Conservation (phyloP, 2,797 vertebrate genomes). For the Pseudopleuronectes americanus region DNA sequence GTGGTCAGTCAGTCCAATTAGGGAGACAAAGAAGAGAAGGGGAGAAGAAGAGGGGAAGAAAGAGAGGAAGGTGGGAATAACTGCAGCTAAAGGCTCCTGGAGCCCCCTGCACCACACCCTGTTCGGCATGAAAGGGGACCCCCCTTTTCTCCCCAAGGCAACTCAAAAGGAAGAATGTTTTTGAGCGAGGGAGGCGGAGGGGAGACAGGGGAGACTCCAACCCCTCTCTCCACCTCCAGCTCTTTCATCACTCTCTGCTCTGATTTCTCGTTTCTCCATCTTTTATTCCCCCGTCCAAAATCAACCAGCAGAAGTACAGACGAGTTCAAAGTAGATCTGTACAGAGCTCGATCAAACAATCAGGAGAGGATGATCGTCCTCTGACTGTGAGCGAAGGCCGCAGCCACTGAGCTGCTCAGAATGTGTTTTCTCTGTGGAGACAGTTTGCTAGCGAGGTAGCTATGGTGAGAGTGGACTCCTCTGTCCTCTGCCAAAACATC, state of each 20-base stretch:
- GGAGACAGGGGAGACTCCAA: conserved; percentile 48
- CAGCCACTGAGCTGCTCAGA: conserved; percentile 44
- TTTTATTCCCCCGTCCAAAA: conserved; percentile 67
- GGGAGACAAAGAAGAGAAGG: conserved; percentile 62
- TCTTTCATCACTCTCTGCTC: conserved; percentile 71
- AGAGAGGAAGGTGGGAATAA: conserved; percentile 52
- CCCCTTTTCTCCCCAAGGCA: conserved; percentile 70
- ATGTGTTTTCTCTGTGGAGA: conserved; percentile 62
- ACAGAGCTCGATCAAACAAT: conserved; percentile 45
- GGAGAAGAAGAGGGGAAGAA: neutral
- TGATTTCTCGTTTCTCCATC: conserved; percentile 45
- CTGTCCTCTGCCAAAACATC: conserved; percentile 61
- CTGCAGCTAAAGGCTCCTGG: conserved; percentile 53
- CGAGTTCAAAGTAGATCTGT: conserved; percentile 64
- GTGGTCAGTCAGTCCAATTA: conserved; percentile 73
- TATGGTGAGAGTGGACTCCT: conserved; percentile 62
- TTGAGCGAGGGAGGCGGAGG: conserved; percentile 39
- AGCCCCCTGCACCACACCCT: conserved; percentile 70
- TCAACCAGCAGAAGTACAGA: conserved; percentile 56
- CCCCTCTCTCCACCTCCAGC: conserved; percentile 41
- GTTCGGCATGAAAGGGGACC: conserved; percentile 76
- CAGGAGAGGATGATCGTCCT: conserved; percentile 44
- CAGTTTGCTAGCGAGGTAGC: conserved; percentile 55
- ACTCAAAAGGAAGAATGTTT: conserved; percentile 72
- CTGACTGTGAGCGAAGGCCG: conserved; percentile 55